Conservation (phyloP, 2,797 vertebrate species). For the Ctenosaura bakeri region DNA sequence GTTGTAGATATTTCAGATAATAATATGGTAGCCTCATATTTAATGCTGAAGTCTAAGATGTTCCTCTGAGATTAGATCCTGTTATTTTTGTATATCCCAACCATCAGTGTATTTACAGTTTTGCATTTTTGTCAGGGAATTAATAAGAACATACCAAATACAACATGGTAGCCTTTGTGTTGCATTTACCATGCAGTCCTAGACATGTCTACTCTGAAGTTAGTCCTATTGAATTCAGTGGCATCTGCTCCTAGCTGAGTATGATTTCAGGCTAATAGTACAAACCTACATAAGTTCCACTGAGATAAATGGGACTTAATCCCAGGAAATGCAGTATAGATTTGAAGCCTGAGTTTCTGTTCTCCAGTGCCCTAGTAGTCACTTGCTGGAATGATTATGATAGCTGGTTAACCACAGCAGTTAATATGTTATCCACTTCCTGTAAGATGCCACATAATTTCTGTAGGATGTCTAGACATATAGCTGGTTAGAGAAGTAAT, state of each 20-base stretch:
- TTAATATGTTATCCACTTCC: constrained; percentile 15
- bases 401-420: constrained; percentile 17
- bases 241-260: neutral
- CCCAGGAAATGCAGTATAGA: neutral
- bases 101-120: neutral
- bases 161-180: too few relatives aligned
- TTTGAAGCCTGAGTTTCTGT: neutral
- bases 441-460: constrained; percentile 10
- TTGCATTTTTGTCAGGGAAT: too few relatives aligned
- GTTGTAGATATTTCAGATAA: neutral
- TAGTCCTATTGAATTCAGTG: neutral
- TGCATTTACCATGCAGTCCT: neutral
- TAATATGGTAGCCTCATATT: neutral
- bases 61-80: neutral
- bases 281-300: neutral
- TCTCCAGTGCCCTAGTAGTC: neutral
- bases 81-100: neutral
- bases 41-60: neutral
- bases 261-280: neutral
- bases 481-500: neutral
- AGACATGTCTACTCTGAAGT: neutral
- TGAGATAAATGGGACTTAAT: neutral
- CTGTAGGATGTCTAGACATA: neutral
- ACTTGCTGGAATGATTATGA: neutral
- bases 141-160: too few relatives aligned